phyloP scores from a whole-genome alignment of 2,888 invertebrate species.

The Melipona beecheii region DNA sequence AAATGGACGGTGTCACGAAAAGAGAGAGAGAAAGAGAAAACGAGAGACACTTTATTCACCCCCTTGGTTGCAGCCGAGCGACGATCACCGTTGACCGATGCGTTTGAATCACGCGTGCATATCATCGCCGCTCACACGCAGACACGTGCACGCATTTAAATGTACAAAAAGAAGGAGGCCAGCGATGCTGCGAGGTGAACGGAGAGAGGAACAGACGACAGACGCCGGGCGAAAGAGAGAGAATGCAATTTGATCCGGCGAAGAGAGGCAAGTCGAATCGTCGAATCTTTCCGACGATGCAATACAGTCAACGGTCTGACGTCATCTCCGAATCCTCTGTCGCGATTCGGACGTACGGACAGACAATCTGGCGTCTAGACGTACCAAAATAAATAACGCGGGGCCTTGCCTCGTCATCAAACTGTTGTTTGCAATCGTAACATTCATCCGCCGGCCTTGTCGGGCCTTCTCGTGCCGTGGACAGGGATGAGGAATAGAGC shows the following conservation, averaged over 20 bases:
- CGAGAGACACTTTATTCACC: constrained; percentile 60
- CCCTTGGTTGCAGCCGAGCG: constrained; percentile 28
- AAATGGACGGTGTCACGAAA: constrained; percentile 49
- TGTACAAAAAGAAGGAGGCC: constrained; percentile 27
- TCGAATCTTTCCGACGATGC: constrained; percentile 63
- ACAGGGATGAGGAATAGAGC: constrained; percentile 41
- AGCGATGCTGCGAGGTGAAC: constrained; percentile 5
- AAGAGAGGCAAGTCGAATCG: constrained; percentile 31
- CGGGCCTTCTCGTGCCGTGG: constrained; percentile 36
- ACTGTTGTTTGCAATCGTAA: constrained; percentile 78
- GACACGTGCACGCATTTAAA: constrained; percentile 54
- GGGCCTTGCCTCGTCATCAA: constrained; percentile 74
- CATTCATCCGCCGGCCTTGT: constrained; percentile 71
- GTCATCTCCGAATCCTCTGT: constrained; percentile 79
- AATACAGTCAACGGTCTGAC: constrained; percentile 71
- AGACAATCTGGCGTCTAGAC: constrained; percentile 84
- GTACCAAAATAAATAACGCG: constrained; percentile 82
- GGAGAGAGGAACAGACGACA: constrained; percentile 6
- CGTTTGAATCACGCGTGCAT: constrained; percentile 54
- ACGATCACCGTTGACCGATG: constrained; percentile 12
- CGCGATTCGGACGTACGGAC: constrained; percentile 76
- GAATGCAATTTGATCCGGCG: constrained; percentile 36
- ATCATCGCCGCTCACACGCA: constrained; percentile 36
- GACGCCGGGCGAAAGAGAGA: constrained; percentile 29
- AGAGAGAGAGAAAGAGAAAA: constrained; percentile 15